Conservation (phyloP, 1,140 invertebrate genomes). For the Trigoniulus corallinus region DNA sequence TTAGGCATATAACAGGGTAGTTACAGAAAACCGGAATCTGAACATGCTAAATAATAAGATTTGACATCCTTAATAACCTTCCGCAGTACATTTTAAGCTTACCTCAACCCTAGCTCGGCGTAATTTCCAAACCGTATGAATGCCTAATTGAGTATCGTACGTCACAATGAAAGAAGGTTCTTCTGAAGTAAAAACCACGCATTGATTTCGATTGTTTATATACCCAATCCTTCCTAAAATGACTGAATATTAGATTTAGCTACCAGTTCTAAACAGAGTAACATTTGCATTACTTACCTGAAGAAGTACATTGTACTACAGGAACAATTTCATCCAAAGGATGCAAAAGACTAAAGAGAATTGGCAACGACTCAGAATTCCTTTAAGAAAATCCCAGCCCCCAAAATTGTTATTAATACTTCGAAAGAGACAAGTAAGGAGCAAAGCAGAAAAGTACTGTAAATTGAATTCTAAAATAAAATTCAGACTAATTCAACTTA, state of each 20-base stretch:
- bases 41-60: no score
- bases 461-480: no score
- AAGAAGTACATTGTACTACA: constrained; percentile 42
- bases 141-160: constrained; percentile 52
- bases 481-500: no score
- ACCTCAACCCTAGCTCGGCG: constrained; percentile 57
- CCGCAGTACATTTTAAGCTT: constrained; percentile 21
- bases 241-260: no score
- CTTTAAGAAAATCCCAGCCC: constrained; percentile 19
- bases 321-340: constrained; percentile 77
- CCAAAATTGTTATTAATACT: constrained; percentile 18
- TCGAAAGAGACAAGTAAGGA: no score
- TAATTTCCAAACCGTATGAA: constrained; percentile 67
- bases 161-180: constrained; percentile 49
- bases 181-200: constrained; percentile 42
- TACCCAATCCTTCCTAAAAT: constrained; percentile 26
- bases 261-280: no score
- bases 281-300: no score
- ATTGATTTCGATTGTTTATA: constrained; percentile 39
- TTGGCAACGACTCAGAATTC: constrained; percentile 32
- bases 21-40: no score
- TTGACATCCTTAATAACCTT: no score
- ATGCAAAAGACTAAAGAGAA: constrained; percentile 65
- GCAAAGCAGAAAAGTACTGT: no score
- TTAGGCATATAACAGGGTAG: no score